These are phyloP conservation scores for Eretmocerus hayati DNA, from an alignment of 2,888 invertebrate species.

Conservation along the genomic window DNA sequence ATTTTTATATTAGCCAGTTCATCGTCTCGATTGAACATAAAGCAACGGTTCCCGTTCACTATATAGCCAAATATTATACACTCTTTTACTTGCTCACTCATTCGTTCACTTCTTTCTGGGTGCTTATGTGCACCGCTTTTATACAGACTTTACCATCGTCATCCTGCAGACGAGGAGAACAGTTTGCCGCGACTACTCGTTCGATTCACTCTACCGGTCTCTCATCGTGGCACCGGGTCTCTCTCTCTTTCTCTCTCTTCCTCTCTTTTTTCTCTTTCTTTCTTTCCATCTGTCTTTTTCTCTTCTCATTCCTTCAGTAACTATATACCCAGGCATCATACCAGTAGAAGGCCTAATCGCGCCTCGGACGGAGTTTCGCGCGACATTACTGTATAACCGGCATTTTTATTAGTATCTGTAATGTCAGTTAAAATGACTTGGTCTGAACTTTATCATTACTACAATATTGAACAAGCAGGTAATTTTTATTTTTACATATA, in stretches of 20 bases:
- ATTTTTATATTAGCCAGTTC: too few relatives aligned
- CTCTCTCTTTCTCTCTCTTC: conserved; percentile 1
- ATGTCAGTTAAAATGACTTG: conserved; percentile 11
- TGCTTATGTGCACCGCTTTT: too few relatives aligned
- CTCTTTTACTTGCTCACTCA: too few relatives aligned
- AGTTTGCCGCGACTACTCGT: not conserved
- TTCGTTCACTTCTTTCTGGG: too few relatives aligned
- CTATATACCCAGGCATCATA: too few relatives aligned
- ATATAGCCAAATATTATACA: too few relatives aligned
- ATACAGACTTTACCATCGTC: too few relatives aligned
- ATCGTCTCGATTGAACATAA: too few relatives aligned
- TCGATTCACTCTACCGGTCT: not conserved
- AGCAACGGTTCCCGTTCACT: too few relatives aligned
- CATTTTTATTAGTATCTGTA: not conserved
- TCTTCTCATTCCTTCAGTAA: not conserved
- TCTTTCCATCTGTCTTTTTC: not conserved
- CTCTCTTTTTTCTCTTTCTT: not conserved
- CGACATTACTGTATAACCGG: not conserved
- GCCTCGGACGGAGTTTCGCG: not conserved
- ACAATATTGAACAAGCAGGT: conserved; percentile 20
- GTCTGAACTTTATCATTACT: conserved; percentile 15
- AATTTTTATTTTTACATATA: conserved; percentile 2
- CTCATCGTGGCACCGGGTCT: conserved; percentile 4
- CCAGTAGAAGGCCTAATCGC: not conserved
- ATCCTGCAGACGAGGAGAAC: conserved; percentile 11